phyloP scores from a whole-genome alignment of 2,797 vertebrate species.

The Psittacula derbiana region DNA sequence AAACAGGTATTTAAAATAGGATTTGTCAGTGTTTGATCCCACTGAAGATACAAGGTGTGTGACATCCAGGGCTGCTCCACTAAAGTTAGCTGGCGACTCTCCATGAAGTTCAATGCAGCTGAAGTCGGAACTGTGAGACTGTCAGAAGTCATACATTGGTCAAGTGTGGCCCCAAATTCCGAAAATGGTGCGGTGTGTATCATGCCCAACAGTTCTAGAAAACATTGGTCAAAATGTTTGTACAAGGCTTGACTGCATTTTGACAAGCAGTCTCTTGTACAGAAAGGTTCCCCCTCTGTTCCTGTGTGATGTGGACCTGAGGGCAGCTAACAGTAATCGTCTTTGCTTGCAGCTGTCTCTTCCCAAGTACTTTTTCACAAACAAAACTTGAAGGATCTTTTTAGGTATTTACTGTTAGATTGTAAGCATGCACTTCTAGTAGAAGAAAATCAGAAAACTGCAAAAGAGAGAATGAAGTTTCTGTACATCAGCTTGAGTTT shows the following conservation, averaged over 20 bases:
- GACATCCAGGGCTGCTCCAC: not conserved
- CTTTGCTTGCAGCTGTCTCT: not conserved
- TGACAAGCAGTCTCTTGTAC: not conserved
- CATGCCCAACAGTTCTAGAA: not conserved
- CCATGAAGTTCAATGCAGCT: not conserved
- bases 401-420: not conserved
- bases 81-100: not conserved
- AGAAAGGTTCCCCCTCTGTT: not conserved
- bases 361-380: not conserved
- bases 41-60: not conserved
- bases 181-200: not conserved
- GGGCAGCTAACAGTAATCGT: not conserved
- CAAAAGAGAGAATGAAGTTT: not conserved
- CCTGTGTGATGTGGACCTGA: fast-evolving
- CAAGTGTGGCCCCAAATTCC: not conserved
- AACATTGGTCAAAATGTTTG: not conserved
- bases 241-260: not conserved
- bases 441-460: not conserved
- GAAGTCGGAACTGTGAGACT: not conserved
- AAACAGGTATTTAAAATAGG: not conserved
- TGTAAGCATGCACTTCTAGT: not conserved
- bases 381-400: not conserved
- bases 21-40: not conserved
- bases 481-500: not conserved
- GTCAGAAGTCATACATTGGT: not conserved